These are phyloP conservation scores for Dryococelus australis DNA, from an alignment of 2,888 invertebrate genomes.

Conservation along the genomic window DNA sequence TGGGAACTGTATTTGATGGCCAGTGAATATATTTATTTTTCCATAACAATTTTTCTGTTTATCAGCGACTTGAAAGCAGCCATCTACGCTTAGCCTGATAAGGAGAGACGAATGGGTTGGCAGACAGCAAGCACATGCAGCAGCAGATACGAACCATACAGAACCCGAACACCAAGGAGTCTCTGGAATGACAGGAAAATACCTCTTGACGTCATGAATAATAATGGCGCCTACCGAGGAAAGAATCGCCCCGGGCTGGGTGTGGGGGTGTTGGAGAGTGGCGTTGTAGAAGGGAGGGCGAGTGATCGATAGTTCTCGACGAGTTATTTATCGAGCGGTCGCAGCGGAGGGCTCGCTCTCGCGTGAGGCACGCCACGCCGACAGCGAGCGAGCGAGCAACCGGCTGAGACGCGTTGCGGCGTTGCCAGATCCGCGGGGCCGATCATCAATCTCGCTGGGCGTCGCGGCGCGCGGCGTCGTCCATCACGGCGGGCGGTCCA, in stretches of 20 bases:
- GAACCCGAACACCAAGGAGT: background rate
- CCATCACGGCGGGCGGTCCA: too few relatives aligned
- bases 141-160: background rate
- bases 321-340: constrained; percentile 7
- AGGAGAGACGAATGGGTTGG: too few relatives aligned
- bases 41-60: too few relatives aligned
- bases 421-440: background rate
- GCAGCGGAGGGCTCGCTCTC: background rate
- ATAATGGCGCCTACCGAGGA: background rate
- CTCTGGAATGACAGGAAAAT: background rate
- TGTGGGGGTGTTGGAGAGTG: background rate
- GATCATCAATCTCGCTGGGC: background rate
- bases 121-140: background rate
- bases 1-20: too few relatives aligned
- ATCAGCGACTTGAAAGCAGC: too few relatives aligned
- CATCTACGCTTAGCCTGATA: too few relatives aligned
- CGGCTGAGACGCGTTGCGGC: background rate
- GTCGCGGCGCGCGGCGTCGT: too few relatives aligned
- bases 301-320: constrained; percentile 16
- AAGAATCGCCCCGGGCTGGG: background rate
- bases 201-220: background rate
- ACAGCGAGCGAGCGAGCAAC: too few relatives aligned
- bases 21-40: too few relatives aligned
- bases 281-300: background rate
- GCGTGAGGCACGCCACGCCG: background rate